Evolutionary conservation across 2,113 vertebrate genomes (phyloP).

Genomic region (Myrmecophaga tridactyla): DNA sequence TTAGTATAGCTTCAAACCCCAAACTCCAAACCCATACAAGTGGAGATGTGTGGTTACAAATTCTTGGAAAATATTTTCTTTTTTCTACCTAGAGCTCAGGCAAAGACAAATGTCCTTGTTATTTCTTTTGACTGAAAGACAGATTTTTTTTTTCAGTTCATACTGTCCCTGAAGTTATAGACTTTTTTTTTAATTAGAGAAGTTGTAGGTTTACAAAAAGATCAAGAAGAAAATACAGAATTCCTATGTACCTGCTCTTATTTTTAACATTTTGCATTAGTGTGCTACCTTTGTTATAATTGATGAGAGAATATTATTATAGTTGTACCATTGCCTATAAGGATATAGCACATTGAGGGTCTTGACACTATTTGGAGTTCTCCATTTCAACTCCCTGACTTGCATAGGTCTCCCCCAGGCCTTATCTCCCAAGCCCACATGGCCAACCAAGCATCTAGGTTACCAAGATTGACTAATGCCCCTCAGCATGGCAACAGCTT

Average conservation of each 20-base stretch:
- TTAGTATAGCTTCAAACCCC: background rate
- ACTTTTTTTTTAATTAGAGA: no score
- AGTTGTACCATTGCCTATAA: no score
- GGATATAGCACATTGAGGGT: background rate
- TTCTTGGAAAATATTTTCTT: background rate
- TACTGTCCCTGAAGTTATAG: background rate
- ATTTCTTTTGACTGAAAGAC: background rate
- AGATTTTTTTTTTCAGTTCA: background rate
- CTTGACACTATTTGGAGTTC: background rate
- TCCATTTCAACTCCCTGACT: background rate
- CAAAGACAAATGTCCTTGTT: background rate
- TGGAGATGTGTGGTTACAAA: background rate
- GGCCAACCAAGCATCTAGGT: background rate
- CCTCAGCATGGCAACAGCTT: background rate
- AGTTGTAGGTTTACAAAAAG: no score
- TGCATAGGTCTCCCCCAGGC: background rate
- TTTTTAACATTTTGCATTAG: no score
- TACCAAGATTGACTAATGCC: background rate
- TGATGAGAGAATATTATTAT: no score
- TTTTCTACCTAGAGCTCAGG: background rate
- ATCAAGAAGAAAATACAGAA: no score
- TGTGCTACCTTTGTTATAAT: no score
- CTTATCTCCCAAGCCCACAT: no score
- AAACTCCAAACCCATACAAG: background rate
- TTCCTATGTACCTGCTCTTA: no score